Conservation (phyloP, 2,888 invertebrate species). For the Nephrotoma guestfalica region DNA sequence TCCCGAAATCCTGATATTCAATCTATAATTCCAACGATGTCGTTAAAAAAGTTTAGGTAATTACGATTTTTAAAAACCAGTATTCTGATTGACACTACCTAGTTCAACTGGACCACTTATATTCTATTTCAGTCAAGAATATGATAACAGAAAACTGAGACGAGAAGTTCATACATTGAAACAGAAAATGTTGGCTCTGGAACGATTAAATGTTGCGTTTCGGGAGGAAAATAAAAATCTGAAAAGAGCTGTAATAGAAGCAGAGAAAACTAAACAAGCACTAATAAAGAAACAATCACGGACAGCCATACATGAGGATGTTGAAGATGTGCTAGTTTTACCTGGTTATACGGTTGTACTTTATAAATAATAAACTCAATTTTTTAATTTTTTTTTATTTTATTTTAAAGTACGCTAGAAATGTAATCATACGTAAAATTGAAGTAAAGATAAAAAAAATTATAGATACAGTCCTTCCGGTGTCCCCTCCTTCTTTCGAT, state of each 20-base stretch:
- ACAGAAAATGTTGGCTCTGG: background rate
- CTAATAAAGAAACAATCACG: background rate
- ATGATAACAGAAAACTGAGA: background rate
- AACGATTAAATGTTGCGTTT: background rate
- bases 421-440: background rate
- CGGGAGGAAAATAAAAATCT: background rate
- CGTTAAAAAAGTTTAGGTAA: background rate
- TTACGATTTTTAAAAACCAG: background rate
- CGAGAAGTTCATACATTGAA: background rate
- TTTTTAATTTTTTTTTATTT: background rate
- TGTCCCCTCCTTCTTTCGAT: constrained; percentile 97
- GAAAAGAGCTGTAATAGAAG: background rate
- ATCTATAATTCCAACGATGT: background rate
- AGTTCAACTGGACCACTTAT: background rate
- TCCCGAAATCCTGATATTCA: background rate
- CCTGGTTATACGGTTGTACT: background rate
- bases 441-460: constrained; percentile 16
- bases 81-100: background rate
- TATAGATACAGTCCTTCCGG: constrained; percentile 98
- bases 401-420: background rate
- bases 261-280: background rate
- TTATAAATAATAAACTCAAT: background rate
- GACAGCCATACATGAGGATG: background rate
- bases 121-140: background rate
- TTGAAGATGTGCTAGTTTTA: background rate